phyloP scores from a whole-genome alignment of 2,888 invertebrate species.

The Penaeus monodon region DNA sequence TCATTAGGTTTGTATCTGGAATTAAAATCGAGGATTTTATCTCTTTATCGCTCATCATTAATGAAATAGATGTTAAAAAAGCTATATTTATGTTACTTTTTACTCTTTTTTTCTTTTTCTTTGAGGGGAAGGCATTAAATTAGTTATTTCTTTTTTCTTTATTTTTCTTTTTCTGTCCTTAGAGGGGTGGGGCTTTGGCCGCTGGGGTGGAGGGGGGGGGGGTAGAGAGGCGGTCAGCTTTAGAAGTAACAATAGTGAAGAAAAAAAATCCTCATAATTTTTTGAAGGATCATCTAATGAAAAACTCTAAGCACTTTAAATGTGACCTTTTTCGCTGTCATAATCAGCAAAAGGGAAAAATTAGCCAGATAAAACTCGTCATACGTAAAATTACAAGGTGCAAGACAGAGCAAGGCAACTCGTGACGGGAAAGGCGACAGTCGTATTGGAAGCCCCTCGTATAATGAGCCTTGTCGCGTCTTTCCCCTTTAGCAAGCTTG shows the following conservation, averaged over 20 bases:
- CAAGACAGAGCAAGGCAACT: slow-evolving; percentile 21
- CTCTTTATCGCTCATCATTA: too few relatives aligned
- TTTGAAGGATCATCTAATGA: slow-evolving; percentile 45
- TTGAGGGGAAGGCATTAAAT: too few relatives aligned
- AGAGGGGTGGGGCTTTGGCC: too few relatives aligned
- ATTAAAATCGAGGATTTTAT: too few relatives aligned
- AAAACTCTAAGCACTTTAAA: slow-evolving; percentile 56
- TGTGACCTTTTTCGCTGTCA: slow-evolving; percentile 58
- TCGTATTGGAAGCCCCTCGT: not conserved
- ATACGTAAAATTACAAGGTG: slow-evolving; percentile 54
- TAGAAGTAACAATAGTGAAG: not conserved
- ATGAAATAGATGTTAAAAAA: too few relatives aligned
- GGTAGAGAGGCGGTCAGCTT: too few relatives aligned
- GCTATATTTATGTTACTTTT: too few relatives aligned
- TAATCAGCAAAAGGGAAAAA: slow-evolving; percentile 58
- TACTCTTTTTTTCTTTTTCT: too few relatives aligned
- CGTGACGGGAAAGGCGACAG: not conserved
- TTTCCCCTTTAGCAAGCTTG: not conserved
- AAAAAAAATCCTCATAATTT: not conserved
- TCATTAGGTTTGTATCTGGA: too few relatives aligned
- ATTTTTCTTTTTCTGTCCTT: too few relatives aligned
- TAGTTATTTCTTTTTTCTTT: too few relatives aligned
- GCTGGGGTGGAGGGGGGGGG: too few relatives aligned
- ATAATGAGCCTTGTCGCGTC: slow-evolving; percentile 6
- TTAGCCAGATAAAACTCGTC: slow-evolving; percentile 58